A percentile compares a stretch with the other conserved stretches of the same genome.
Evolutionary conservation across 2,113 vertebrate genomes (phyloP).

Genomic region (Henicopernis longicauda): DNA sequence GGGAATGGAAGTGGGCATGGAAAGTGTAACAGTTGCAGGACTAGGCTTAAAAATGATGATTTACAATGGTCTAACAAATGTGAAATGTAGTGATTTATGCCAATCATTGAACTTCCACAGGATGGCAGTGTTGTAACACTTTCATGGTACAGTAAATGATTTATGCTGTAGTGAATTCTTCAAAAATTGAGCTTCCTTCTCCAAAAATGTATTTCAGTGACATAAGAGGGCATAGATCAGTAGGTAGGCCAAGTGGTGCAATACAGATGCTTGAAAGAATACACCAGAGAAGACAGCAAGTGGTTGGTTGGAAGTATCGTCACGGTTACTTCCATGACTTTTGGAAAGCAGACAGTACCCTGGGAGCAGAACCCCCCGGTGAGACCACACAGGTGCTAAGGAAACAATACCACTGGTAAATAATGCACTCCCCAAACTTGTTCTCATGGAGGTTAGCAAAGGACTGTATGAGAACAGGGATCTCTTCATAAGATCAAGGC

Average conservation of each 20-base stretch:
- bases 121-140: conserved; percentile 74
- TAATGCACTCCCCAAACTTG: background rate
- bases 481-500: background rate
- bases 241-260: background rate
- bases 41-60: background rate
- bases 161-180: conserved; percentile 32
- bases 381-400: background rate
- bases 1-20: too few relatives aligned
- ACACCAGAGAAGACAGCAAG: background rate
- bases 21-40: background rate
- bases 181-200: conserved; percentile 1
- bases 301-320: background rate
- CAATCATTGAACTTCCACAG: conserved; percentile 70
- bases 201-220: background rate
- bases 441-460: background rate
- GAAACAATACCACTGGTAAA: background rate
- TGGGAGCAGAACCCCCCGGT: background rate
- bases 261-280: background rate
- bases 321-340: background rate
- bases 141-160: conserved; percentile 47
- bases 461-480: background rate
- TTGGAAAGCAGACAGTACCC: background rate
- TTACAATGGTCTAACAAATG: background rate
- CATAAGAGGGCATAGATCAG: background rate
- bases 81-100: conserved; percentile 33